A percentile compares a stretch with the other conserved stretches of the same genome.
These are phyloP conservation scores for Enteromius unitaeniatus DNA, from an alignment of 2,797 vertebrate species.

Conservation along the genomic window DNA sequence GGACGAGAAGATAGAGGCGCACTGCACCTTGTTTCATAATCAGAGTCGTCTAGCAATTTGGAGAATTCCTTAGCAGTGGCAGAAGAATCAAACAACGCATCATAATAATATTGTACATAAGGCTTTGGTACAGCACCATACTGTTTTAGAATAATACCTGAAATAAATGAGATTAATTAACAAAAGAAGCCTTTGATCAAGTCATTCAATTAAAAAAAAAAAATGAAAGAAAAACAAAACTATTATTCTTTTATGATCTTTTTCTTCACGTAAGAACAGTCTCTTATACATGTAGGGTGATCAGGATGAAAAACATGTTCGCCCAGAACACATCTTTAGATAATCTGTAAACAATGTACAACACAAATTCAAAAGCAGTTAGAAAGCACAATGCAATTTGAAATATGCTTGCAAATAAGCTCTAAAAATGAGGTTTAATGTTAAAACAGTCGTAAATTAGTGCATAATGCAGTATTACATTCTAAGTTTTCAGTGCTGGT, in stretches of 20 bases:
- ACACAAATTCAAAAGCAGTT: conserved; percentile 70
- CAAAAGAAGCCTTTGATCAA: conserved; percentile 63
- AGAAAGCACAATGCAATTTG: conserved; percentile 70
- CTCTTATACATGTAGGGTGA: conserved; percentile 63
- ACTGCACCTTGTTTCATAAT: conserved; percentile 49
- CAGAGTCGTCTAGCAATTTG: conserved; percentile 59
- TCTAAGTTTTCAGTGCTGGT: conserved; percentile 86
- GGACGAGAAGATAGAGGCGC: conserved; percentile 55
- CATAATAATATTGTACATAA: conserved; percentile 81
- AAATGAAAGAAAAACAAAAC: conserved; percentile 53
- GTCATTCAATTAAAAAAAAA: conserved; percentile 41
- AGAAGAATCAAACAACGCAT: conserved; percentile 76
- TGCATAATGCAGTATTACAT: conserved; percentile 86
- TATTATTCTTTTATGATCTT: conserved; percentile 70
- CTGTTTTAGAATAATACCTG: conserved; percentile 88
- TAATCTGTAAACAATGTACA: conserved; percentile 79
- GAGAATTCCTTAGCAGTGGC: conserved; percentile 78
- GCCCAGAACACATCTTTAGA: conserved; percentile 63
- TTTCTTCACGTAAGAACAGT: conserved; percentile 77
- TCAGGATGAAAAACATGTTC: conserved; percentile 59
- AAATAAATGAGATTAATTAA: conserved; percentile 76
- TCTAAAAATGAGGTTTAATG: conserved; percentile 81
- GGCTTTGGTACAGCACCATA: conserved; percentile 96
- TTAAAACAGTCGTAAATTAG: conserved; percentile 85
- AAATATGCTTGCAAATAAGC: conserved; percentile 75